Conservation (phyloP, 2,888 invertebrate genomes). For the Tenthredo notha region DNA sequence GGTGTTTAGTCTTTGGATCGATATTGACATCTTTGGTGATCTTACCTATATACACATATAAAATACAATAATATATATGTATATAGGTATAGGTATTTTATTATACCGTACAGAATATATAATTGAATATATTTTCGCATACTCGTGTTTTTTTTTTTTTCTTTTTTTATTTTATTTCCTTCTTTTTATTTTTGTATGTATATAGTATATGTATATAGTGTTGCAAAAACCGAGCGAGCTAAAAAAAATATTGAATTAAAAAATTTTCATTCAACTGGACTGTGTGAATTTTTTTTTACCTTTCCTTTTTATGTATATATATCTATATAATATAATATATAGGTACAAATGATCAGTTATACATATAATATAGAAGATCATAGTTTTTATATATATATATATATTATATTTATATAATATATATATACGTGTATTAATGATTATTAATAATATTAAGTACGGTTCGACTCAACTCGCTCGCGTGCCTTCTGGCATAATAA, state of each 20-base stretch:
- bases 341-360: not conserved
- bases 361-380: not conserved
- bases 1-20: slow-evolving; percentile 68
- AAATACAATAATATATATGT: slow-evolving; percentile 8
- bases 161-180: not conserved
- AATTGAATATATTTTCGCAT: slow-evolving; percentile 10
- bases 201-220: slow-evolving; percentile 54
- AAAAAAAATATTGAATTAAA: not conserved
- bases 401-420: not conserved
- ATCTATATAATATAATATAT: not conserved
- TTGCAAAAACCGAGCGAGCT: slow-evolving; percentile 43
- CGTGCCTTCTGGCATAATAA: not conserved
- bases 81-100: not conserved
- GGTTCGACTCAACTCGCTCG: slow-evolving; percentile 35
- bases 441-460: slow-evolving; percentile 33
- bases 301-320: not conserved
- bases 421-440: not conserved
- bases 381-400: not conserved
- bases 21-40: slow-evolving; percentile 70
- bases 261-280: slow-evolving; percentile 3
- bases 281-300: not conserved
- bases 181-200: not conserved
- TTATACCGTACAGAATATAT: slow-evolving; percentile 7
- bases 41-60: slow-evolving; percentile 17
- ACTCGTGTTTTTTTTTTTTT: not conserved